phyloP scores from a whole-genome alignment of 2,888 invertebrate genomes.

The Trachelus iudaicus region DNA sequence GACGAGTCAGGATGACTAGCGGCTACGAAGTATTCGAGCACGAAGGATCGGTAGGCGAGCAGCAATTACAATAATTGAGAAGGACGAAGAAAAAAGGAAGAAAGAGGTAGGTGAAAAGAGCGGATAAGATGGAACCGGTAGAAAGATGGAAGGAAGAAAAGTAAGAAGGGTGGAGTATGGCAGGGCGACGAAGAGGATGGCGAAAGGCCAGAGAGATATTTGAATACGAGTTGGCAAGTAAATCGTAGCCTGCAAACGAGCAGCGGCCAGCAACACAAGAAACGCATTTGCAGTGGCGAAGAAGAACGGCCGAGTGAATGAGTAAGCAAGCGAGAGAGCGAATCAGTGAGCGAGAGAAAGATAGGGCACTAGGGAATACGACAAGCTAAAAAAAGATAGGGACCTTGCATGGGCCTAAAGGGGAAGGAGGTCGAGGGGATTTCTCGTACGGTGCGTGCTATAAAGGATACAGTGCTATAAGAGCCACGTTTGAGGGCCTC shows the following conservation, averaged over 20 bases:
- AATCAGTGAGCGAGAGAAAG: background rate
- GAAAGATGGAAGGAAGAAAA: constrained; percentile 16
- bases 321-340: constrained; percentile 20
- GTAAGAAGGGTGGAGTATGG: constrained; percentile 2
- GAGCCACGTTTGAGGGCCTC: no score
- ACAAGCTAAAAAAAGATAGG: background rate
- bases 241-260: constrained; percentile 58
- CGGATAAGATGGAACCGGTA: constrained; percentile 28
- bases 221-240: constrained; percentile 58
- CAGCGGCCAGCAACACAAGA: constrained; percentile 58
- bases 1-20: no score
- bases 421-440: constrained; percentile 7
- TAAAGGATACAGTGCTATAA: no score
- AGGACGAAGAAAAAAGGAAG: constrained; percentile 11
- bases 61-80: constrained; percentile 10
- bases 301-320: constrained; percentile 20
- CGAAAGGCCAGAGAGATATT: constrained; percentile 48
- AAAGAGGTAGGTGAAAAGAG: constrained; percentile 12
- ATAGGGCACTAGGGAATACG: background rate
- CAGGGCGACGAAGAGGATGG: no score
- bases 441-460: no score
- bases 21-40: no score
- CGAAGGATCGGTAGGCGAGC: no score
- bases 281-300: constrained; percentile 59
- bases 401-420: background rate